A percentile compares a stretch with the other conserved stretches of the same genome.
phyloP scores from a whole-genome alignment of 2,113 vertebrate genomes.

The Malurus alboscapulatus region DNA sequence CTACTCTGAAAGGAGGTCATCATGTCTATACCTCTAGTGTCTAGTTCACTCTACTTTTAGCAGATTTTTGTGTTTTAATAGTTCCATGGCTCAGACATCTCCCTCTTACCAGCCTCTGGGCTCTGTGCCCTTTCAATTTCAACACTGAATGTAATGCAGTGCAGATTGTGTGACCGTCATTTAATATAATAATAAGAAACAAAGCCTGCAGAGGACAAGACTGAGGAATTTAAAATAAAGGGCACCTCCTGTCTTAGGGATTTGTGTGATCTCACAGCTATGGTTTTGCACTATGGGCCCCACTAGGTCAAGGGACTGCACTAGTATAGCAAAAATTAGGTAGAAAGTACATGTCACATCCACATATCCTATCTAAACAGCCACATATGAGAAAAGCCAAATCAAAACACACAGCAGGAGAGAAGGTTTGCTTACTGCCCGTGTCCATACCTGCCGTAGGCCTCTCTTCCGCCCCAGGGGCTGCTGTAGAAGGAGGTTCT shows the following conservation, averaged over 20 bases:
- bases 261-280: not conserved
- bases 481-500: constrained; percentile 92
- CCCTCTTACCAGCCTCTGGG: not conserved
- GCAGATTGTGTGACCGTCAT: not conserved
- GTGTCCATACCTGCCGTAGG: constrained; percentile 85
- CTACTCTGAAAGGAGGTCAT: not conserved
- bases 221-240: not conserved
- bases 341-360: not conserved
- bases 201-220: not conserved
- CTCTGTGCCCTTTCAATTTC: not conserved
- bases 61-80: accelerated
- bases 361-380: not conserved
- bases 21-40: not conserved
- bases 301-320: not conserved
- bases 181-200: not conserved
- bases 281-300: accelerated
- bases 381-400: not conserved
- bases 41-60: not conserved
- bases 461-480: constrained; percentile 93
- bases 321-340: not conserved
- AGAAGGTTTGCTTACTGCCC: not conserved
- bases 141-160: not conserved
- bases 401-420: not conserved
- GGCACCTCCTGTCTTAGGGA: not conserved
- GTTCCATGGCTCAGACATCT: not conserved